Evolutionary conservation across 2,888 invertebrate species (phyloP).

Genomic region (Autographa pulchrina): DNA sequence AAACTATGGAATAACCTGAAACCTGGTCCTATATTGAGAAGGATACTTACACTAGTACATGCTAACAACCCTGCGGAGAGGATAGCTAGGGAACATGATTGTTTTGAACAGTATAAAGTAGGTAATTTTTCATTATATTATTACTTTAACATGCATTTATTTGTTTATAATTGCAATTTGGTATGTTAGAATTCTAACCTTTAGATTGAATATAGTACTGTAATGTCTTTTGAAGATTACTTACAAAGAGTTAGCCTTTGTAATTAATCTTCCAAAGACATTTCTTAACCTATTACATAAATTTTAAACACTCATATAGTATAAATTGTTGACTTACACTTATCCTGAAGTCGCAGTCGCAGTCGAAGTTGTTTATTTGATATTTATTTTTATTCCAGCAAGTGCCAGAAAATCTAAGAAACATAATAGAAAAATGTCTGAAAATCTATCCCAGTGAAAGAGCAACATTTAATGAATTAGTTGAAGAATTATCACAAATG

Average conservation of each 20-base stretch:
- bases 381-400: slow-evolving; percentile 77
- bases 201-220: too few species aligned
- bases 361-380: too few species aligned
- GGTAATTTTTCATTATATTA: slow-evolving; percentile 24
- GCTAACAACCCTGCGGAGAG: slow-evolving; percentile 88
- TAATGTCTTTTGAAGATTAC: too few species aligned
- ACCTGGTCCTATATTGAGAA: slow-evolving; percentile 92
- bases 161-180: too few species aligned
- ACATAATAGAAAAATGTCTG: slow-evolving; percentile 92
- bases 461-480: slow-evolving; percentile 89
- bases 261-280: too few species aligned
- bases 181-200: too few species aligned
- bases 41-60: slow-evolving; percentile 93
- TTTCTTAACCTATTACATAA: too few species aligned
- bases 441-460: slow-evolving; percentile 90
- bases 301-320: too few species aligned
- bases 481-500: slow-evolving; percentile 78
- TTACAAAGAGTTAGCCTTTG: too few species aligned
- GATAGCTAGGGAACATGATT: slow-evolving; percentile 94
- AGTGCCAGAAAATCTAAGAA: slow-evolving; percentile 89
- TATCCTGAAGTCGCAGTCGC: too few species aligned
- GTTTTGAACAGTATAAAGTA: slow-evolving; percentile 91
- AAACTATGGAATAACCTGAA: slow-evolving; percentile 93
- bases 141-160: too few species aligned
- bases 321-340: too few species aligned